Evolutionary conservation across 2,888 invertebrate species (phyloP).

Genomic region (Phyllotreta cruciferae): DNA sequence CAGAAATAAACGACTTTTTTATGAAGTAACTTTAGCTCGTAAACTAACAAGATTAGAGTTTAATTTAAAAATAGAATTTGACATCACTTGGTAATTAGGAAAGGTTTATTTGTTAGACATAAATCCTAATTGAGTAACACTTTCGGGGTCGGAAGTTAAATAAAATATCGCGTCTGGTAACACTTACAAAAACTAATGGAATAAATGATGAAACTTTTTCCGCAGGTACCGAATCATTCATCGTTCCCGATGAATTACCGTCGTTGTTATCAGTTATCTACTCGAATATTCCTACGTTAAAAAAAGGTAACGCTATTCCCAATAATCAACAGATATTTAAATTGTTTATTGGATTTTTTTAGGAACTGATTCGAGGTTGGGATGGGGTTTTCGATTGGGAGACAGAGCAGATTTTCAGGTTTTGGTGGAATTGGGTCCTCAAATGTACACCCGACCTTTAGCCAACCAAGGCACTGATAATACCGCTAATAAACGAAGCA

Average conservation of each 20-base stretch:
- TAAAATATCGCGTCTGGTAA: not conserved
- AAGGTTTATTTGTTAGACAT: conserved; percentile 4
- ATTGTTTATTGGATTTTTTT: conserved; percentile 44
- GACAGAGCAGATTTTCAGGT: conserved; percentile 84
- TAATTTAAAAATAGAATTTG: conserved; percentile 13
- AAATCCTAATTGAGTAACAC: not conserved
- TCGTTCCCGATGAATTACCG: conserved; percentile 82
- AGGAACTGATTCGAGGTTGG: conserved; percentile 83
- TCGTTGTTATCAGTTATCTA: conserved; percentile 80
- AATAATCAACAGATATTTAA: not conserved
- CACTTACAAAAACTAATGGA: not conserved
- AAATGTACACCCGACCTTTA: conserved; percentile 74
- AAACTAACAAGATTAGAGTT: conserved; percentile 1
- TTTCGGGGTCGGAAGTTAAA: not conserved
- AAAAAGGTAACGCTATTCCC: conserved; percentile 71
- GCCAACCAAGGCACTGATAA: conserved; percentile 60
- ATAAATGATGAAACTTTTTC: conserved; percentile 41
- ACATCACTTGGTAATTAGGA: conserved; percentile 1
- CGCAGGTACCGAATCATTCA: conserved; percentile 66
- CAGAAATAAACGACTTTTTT: conserved; percentile 9
- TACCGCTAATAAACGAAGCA: conserved; percentile 61
- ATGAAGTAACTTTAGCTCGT: conserved; percentile 2
- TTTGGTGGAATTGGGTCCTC: conserved; percentile 78
- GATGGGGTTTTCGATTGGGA: conserved; percentile 81
- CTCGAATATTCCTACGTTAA: conserved; percentile 84